These are phyloP conservation scores for Parascotia fuliginaria DNA, from an alignment of 2,888 invertebrate species.

Conservation along the genomic window DNA sequence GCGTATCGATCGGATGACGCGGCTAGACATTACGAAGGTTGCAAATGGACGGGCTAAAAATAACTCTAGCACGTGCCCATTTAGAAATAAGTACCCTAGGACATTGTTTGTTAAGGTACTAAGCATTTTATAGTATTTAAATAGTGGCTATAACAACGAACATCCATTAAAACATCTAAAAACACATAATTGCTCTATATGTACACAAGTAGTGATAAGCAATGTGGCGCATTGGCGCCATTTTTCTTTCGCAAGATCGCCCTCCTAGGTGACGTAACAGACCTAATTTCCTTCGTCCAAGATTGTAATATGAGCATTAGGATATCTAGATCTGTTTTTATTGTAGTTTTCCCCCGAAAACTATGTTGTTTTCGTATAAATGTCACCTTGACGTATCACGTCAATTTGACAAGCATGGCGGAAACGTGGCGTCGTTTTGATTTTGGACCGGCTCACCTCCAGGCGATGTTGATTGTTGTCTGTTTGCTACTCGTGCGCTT, in stretches of 20 bases:
- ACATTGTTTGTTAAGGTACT: background rate
- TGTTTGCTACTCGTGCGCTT: constrained; percentile 74
- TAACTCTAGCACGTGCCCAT: constrained; percentile 76
- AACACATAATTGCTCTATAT: constrained; percentile 7
- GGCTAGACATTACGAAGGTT: constrained; percentile 46
- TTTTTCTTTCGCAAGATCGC: constrained; percentile 76
- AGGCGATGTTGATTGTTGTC: constrained; percentile 77
- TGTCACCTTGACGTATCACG: constrained; percentile 85
- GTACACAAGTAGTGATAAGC: constrained; percentile 40
- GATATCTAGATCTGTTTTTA: constrained; percentile 46
- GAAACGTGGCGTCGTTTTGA: constrained; percentile 84
- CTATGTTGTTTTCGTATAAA: constrained; percentile 78
- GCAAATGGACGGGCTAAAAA: constrained; percentile 68
- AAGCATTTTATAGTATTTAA: background rate
- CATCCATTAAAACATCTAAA: constrained; percentile 2
- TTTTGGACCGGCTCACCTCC: constrained; percentile 77
- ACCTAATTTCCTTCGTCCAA: constrained; percentile 55
- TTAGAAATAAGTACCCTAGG: constrained; percentile 22
- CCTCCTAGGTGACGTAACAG: constrained; percentile 78
- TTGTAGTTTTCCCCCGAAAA: constrained; percentile 55
- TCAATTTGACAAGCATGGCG: constrained; percentile 85
- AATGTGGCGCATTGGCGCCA: constrained; percentile 77
- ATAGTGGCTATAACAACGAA: background rate
- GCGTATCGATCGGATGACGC: constrained; percentile 58
- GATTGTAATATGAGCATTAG: constrained; percentile 33